phyloP scores from a whole-genome alignment of 2,113 vertebrate genomes.

The Suncus etruscus region DNA sequence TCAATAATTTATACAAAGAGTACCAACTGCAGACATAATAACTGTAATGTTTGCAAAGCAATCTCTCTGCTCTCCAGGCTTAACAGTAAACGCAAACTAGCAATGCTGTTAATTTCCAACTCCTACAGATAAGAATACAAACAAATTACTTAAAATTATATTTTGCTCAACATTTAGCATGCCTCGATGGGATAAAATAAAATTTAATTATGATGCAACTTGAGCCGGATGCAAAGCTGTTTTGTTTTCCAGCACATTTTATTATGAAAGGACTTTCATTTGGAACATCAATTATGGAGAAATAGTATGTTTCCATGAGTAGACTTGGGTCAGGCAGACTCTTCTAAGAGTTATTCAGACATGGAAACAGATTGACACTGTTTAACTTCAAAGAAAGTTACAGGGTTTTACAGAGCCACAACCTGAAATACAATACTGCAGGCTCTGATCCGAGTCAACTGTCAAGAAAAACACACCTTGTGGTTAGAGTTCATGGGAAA shows the following conservation, averaged over 20 bases:
- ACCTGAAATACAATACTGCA: constrained; percentile 87
- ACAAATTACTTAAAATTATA: constrained; percentile 91
- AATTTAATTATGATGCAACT: constrained; percentile 88
- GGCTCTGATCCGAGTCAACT: constrained; percentile 87
- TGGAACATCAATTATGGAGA: constrained; percentile 75
- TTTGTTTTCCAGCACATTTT: constrained; percentile 74
- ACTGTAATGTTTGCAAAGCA: constrained; percentile 93
- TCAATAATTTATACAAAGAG: constrained; percentile 93
- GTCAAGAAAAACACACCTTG: constrained; percentile 86
- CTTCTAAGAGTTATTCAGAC: constrained; percentile 85
- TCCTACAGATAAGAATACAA: constrained; percentile 91
- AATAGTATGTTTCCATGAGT: constrained; percentile 76
- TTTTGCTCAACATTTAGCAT: constrained; percentile 88
- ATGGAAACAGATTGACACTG: constrained; percentile 86
- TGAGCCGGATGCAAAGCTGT: constrained; percentile 75
- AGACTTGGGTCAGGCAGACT: constrained; percentile 84
- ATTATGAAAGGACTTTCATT: constrained; percentile 75
- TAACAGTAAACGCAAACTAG: constrained; percentile 90
- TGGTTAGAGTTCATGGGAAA: constrained; percentile 77
- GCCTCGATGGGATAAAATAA: constrained; percentile 88
- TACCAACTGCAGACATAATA: constrained; percentile 93
- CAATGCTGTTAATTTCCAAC: constrained; percentile 89
- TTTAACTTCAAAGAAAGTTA: constrained; percentile 90
- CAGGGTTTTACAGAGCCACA: constrained; percentile 85
- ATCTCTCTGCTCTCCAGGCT: constrained; percentile 91